Evolutionary conservation across 2,797 vertebrate species (phyloP), one percentile per base, ranked within the genome.

Genomic region (Typhlichthys eigenmanni): DNA sequence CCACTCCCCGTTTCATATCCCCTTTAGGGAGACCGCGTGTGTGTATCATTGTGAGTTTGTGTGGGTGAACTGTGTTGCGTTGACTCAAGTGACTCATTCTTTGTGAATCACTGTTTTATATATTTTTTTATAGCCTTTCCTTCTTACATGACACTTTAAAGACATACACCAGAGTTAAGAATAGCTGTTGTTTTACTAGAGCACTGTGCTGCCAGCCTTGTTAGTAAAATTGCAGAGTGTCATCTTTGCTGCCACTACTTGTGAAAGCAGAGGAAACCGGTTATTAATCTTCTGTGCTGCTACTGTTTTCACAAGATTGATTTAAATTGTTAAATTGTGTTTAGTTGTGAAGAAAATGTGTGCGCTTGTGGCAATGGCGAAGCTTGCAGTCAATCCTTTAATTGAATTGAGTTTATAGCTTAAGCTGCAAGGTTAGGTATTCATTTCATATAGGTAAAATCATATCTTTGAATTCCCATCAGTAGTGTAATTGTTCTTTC

Each of bases 21-120:
- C 24, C 4, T 4, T 29, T 29, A 29, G 24, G 24, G 24, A 29
- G 47, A 14, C n/a, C 53, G 1, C 17, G 2, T 53, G 45, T 63
- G 62, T 48, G 66, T 69, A 43, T 66, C 14, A 64, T 47, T 58
- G 7, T 56, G 53, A 46, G 48, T 16, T 24, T 12, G 48, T 47
- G 76, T 85, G 72, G 80, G 82, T 68, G 69, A 63, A 34, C 60
- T 62, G 60, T 50, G 43, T 54, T 57, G 48, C 64, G 62, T 66
- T 69, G 29, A 13, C 52, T 29, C 55, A 50, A 72, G 72, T 83
- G 82, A 85, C 66, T 88, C 84, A 85, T 78, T 79, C 68, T 59
- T 73, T 32, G 64, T 58, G 69, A 61, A 61, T 71, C 54, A 6
- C 50, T 52, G 34, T 10, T 29, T 38, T 24, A 24, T 54, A 29